Percentiles rank a stretch among this genome's conserved stretches.
Evolutionary conservation across 2,113 vertebrate genomes (phyloP).

Genomic region (Hydrochoerus hydrochaeris): DNA sequence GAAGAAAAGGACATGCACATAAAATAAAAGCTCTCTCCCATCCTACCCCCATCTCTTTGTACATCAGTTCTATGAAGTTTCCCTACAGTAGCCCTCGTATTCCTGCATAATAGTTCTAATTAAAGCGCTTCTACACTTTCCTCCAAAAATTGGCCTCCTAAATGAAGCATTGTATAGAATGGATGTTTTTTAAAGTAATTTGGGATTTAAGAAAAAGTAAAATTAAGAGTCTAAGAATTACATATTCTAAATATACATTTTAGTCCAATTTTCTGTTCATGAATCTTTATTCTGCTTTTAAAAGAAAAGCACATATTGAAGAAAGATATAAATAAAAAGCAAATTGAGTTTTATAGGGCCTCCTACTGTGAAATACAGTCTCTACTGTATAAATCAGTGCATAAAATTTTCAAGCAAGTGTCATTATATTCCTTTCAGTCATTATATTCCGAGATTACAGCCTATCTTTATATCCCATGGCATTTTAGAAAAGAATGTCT

Average conservation of each 20-base stretch:
- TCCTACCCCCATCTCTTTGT: background rate
- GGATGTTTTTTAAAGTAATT: constrained; percentile 65
- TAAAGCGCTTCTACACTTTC: constrained; percentile 33
- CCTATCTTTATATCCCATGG: background rate
- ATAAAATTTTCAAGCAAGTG: background rate
- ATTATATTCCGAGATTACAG: constrained; percentile 11
- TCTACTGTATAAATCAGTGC: background rate
- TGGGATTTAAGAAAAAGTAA: constrained; percentile 64
- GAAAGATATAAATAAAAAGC: background rate
- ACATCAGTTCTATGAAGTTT: background rate
- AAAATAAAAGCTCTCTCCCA: constrained; percentile 52
- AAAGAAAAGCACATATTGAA: constrained; percentile 48
- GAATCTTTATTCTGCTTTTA: constrained; percentile 65
- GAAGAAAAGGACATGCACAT: background rate
- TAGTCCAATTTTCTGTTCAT: constrained; percentile 66
- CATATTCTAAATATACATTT: constrained; percentile 49
- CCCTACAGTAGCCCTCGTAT: background rate
- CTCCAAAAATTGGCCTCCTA: constrained; percentile 49
- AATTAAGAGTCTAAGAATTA: constrained; percentile 70
- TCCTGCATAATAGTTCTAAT: constrained; percentile 31
- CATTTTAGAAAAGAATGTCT: constrained; percentile 35
- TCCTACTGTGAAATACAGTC: constrained; percentile 43
- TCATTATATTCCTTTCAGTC: constrained; percentile 33
- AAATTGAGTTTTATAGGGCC: constrained; percentile 40
- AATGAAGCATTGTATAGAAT: constrained; percentile 44